These are phyloP conservation scores for Megathymus violae DNA, from an alignment of 1,140 invertebrate genomes.

Conservation along the genomic window DNA sequence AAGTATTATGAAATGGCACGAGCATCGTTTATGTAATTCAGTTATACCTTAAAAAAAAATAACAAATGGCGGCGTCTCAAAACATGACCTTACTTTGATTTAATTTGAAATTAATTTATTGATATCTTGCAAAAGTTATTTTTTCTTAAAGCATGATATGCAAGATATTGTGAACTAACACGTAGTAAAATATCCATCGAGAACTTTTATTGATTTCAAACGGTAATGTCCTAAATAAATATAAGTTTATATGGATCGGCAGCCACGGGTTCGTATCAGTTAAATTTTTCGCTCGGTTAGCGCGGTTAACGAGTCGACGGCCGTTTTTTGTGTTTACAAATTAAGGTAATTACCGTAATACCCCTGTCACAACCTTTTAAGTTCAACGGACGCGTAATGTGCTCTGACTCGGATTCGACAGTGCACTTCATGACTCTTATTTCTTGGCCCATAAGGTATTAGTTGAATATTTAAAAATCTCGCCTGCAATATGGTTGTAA, in stretches of 20 bases:
- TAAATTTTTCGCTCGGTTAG: constrained; percentile 55
- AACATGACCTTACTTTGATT: too few species aligned
- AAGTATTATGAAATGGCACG: constrained; percentile 16
- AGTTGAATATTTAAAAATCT: constrained; percentile 46
- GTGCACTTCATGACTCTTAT: constrained; percentile 47
- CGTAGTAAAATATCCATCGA: too few species aligned
- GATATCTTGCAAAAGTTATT: too few species aligned
- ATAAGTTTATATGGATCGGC: too few species aligned
- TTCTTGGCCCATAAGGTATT: constrained; percentile 47
- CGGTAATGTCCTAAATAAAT: constrained; percentile 4
- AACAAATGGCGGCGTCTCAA: too few species aligned
- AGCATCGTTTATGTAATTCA: too few species aligned
- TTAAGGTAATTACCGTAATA: constrained; percentile 76
- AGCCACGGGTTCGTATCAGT: constrained; percentile 28
- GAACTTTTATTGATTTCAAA: constrained; percentile 34
- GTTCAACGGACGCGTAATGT: constrained; percentile 69
- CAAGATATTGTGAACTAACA: too few species aligned
- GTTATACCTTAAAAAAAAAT: too few species aligned
- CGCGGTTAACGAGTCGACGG: constrained; percentile 44
- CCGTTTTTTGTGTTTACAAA: constrained; percentile 74
- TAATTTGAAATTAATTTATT: too few species aligned
- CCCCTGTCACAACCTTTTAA: constrained; percentile 73
- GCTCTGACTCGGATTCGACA: constrained; percentile 25
- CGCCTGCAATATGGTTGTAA: constrained; percentile 59
- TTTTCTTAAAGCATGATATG: too few species aligned